Base-by-base conservation (phyloP, 2,888 invertebrate genomes). In the Lasioglossum villosulum region DNA sequence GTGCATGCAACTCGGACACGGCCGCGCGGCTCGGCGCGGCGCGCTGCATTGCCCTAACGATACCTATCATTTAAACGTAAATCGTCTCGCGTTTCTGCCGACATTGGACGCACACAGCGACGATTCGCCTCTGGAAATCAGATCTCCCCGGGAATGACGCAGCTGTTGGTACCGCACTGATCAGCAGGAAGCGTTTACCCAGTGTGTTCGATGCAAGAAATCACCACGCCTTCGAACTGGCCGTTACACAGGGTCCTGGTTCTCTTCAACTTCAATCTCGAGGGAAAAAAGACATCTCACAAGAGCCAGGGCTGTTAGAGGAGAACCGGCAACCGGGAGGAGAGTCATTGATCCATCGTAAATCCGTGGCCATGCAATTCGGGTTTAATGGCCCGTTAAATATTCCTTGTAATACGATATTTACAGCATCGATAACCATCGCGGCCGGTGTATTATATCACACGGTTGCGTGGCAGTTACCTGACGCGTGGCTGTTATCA, bases 31-130 rank as follows among this genome's bases (percentile, higher is more conserved):
- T 4, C 16, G 16, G 45, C 30, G 48, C 48, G 45, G 48, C 34
- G 8, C 68, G 34, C 10, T 68, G 34, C 34, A 12, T 14, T 59
- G 59, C 59, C 16, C 68, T 77, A 88, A 88, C 91, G 91, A 91
- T 90, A 87, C 83, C 86, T 84, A 92, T 92, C 89, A 87, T 90
- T 90, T 88, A 86, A 79, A 80, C 86, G 85, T 85, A 86, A 88
- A 91, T 89, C 90, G 86, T 85, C 71, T 75, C 34, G 86, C 89
- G 84, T 91, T 90, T 84, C 88, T 84, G 72, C 74, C 77, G 76
- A 76, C 68, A 39, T 75, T 37, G 82, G 76, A 85, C 76, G 75
- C 84, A 75, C 84, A 78, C 78, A 75, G 80, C 79, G 87, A 82
- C 84, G 80, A 72, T 79, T 83, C 76, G 84, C 80, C 77, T 72